These are phyloP conservation scores for Cryptus viduatorius DNA, from an alignment of 2,888 invertebrate species.

Conservation along the genomic window DNA sequence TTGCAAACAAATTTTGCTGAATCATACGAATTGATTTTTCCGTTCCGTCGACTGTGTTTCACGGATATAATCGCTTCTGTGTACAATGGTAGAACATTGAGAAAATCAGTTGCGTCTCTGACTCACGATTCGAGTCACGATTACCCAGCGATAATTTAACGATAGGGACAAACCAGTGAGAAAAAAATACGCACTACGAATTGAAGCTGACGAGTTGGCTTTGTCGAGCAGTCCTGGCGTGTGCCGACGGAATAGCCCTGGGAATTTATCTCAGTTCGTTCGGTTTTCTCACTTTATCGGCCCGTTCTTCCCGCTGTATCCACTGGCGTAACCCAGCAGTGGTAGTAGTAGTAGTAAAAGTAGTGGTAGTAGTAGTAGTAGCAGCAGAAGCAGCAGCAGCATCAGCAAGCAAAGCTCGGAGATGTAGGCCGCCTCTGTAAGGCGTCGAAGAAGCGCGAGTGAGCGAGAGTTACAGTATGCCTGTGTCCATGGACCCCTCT, in stretches of 20 bases:
- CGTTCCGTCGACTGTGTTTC: neutral
- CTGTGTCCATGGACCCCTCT: constrained; percentile 42
- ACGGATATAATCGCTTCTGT: neutral
- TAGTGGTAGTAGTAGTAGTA: no score
- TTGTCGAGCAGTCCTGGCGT: constrained; percentile 32
- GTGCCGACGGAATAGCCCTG: constrained; percentile 56
- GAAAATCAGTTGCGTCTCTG: constrained; percentile 1
- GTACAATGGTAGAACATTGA: neutral
- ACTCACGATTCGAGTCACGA: constrained; percentile 53
- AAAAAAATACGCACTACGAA: constrained; percentile 47
- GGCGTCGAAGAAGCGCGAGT: constrained; percentile 56
- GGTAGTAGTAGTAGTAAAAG: no score
- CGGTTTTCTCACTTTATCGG: constrained; percentile 69
- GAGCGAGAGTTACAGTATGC: constrained; percentile 54
- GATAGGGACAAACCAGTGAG: constrained; percentile 31
- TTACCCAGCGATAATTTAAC: constrained; percentile 33
- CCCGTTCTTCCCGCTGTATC: constrained; percentile 22
- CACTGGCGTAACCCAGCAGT: neutral
- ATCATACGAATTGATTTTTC: no score
- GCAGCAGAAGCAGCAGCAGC: no score
- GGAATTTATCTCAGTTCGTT: constrained; percentile 60
- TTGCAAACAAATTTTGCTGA: no score
- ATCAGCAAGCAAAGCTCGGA: neutral
- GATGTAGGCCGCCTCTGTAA: constrained; percentile 34
- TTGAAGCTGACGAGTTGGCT: constrained; percentile 67